Conservation (phyloP, 2,797 vertebrate genomes). For the Sebastes cheni region DNA sequence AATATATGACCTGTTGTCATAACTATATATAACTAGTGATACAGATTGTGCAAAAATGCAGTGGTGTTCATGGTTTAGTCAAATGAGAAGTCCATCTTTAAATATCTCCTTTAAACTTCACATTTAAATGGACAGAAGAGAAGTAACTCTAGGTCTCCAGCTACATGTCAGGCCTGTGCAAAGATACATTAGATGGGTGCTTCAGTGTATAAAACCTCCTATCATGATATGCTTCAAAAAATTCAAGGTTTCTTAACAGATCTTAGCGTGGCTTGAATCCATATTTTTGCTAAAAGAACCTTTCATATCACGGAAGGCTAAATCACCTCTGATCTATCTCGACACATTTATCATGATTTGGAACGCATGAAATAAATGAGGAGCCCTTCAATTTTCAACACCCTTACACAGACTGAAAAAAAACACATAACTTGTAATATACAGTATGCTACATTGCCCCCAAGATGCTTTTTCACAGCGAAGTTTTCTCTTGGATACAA, state of each 20-base stretch:
- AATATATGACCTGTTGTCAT: slow-evolving; percentile 37
- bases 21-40: slow-evolving; percentile 54
- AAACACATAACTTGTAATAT: slow-evolving; percentile 35
- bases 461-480: slow-evolving; percentile 9
- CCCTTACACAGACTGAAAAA: slow-evolving; percentile 43
- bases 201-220: slow-evolving; percentile 6
- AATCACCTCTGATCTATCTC: slow-evolving; percentile 12
- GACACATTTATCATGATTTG: slow-evolving; percentile 31
- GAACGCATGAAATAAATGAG: slow-evolving; percentile 29
- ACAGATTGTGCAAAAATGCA: slow-evolving; percentile 81
- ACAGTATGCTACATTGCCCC: slow-evolving; percentile 32
- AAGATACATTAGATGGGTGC: slow-evolving; percentile 52
- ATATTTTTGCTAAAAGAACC: slow-evolving; percentile 11
- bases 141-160: slow-evolving; percentile 50
- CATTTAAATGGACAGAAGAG: slow-evolving; percentile 76
- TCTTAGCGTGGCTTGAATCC: slow-evolving; percentile 26
- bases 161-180: slow-evolving; percentile 61
- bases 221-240: slow-evolving; percentile 3
- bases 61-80: slow-evolving; percentile 63
- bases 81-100: slow-evolving; percentile 63
- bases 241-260: slow-evolving; percentile 14
- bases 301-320: slow-evolving; percentile 7
- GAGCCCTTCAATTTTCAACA: slow-evolving; percentile 25
- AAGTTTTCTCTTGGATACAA: slow-evolving; percentile 56
- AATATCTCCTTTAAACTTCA: slow-evolving; percentile 63